Conservation (phyloP, 1,140 invertebrate genomes). For the Drosophila miranda region DNA sequence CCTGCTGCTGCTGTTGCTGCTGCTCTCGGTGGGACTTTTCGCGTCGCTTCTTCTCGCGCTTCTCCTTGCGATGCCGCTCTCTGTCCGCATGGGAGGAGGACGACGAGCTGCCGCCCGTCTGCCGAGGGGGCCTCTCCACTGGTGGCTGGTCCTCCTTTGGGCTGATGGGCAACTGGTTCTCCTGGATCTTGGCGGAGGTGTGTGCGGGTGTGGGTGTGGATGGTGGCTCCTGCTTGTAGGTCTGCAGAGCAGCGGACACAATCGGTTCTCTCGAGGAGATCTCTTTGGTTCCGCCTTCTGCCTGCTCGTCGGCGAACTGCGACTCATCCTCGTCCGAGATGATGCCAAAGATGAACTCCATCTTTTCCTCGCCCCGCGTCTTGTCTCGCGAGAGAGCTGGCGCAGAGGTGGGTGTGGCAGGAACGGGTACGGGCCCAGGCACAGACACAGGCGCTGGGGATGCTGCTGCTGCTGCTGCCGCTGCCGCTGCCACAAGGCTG, state of each 20-base stretch:
- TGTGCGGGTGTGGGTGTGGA: constrained; percentile 48
- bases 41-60: constrained; percentile 88
- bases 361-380: constrained; percentile 86
- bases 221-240: constrained; percentile 70
- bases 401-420: constrained; percentile 33
- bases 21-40: constrained; percentile 81
- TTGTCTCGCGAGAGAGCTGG: constrained; percentile 1
- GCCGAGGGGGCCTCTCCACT: constrained; percentile 44
- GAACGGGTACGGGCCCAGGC: constrained; percentile 12
- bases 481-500: too few relatives aligned
- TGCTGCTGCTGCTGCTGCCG: too few relatives aligned
- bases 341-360: constrained; percentile 94
- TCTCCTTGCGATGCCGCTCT: constrained; percentile 83
- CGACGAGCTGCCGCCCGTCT: constrained; percentile 16
- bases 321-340: constrained; percentile 88
- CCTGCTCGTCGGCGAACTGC: constrained; percentile 62
- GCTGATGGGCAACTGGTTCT: constrained; percentile 17
- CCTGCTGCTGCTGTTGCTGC: constrained; percentile 51
- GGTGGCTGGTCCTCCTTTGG: constrained; percentile 31
- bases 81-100: constrained; percentile 55
- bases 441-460: too few relatives aligned
- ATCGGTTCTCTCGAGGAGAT: constrained; percentile 64
- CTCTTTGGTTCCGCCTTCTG: constrained; percentile 40
- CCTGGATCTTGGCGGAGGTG: constrained; percentile 44
- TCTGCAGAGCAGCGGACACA: constrained; percentile 76